Percentiles rank a stretch among this genome's conserved stretches.
These are phyloP conservation scores for Formica selysi DNA, from an alignment of 1,140 invertebrate genomes.

Conservation along the genomic window DNA sequence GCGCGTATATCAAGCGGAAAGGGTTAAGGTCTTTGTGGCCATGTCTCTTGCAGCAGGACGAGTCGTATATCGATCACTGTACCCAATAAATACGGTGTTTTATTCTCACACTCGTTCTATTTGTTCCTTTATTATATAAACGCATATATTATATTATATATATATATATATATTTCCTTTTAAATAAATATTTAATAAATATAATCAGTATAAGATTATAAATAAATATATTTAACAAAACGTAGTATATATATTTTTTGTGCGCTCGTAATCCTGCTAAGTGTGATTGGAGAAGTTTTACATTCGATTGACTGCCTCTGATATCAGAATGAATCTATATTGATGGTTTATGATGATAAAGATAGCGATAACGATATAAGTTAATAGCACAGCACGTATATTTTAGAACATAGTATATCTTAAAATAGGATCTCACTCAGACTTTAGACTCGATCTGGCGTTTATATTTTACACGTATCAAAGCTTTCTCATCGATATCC, in stretches of 20 bases:
- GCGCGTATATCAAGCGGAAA: constrained; percentile 64
- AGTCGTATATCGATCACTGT: constrained; percentile 66
- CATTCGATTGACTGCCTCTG: constrained; percentile 28
- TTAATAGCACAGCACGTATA: neutral
- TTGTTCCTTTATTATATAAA: constrained; percentile 52
- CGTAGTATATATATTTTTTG: neutral
- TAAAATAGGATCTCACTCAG: constrained; percentile 18
- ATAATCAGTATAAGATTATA: constrained; percentile 34
- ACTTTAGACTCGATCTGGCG: constrained; percentile 5
- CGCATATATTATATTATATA: constrained; percentile 2
- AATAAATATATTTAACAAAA: constrained; percentile 28
- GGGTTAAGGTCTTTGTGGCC: constrained; percentile 65
- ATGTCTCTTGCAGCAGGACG: constrained; percentile 57
- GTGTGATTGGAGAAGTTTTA: constrained; percentile 30
- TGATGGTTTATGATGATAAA: constrained; percentile 23
- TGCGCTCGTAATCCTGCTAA: constrained; percentile 20
- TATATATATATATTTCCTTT: neutral
- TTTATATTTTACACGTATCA: constrained; percentile 17
- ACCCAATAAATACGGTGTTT: constrained; percentile 63
- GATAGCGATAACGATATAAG: constrained; percentile 34
- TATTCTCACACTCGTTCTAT: constrained; percentile 48
- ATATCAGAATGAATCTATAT: constrained; percentile 11
- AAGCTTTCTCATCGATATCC: neutral
- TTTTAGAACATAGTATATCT: constrained; percentile 11
- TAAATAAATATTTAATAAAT: constrained; percentile 18